A percentile compares a stretch with the other conserved stretches of the same genome.
These are phyloP conservation scores for Argyrosomus regius DNA, from an alignment of 2,797 vertebrate genomes.

Conservation along the genomic window DNA sequence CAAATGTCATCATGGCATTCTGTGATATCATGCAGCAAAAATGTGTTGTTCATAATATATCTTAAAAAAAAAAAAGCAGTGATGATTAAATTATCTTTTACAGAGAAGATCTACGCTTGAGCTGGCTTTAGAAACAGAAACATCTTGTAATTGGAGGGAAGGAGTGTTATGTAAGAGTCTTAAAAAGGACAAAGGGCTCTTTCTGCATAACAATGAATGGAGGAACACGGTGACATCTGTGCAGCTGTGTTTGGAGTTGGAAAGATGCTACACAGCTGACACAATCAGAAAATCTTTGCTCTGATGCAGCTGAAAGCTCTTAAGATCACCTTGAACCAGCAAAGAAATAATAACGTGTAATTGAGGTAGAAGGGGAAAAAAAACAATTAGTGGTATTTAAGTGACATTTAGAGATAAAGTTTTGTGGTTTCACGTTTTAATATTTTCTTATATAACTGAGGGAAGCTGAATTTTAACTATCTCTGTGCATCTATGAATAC, in stretches of 20 bases:
- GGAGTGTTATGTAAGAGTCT: constrained; percentile 60
- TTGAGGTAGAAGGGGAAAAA: background rate
- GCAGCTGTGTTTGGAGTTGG: constrained; percentile 36
- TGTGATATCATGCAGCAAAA: constrained; percentile 62
- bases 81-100: constrained; percentile 1
- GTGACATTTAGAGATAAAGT: background rate
- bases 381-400: background rate
- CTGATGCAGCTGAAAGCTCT: constrained; percentile 3
- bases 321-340: background rate
- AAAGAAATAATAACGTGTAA: background rate
- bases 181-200: constrained; percentile 63
- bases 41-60: background rate
- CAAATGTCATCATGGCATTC: constrained; percentile 99
- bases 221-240: constrained; percentile 56
- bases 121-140: constrained; percentile 25
- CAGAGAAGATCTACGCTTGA: constrained; percentile 29
- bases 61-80: background rate
- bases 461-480: background rate
- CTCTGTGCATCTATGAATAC: background rate
- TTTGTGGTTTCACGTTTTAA: constrained; percentile 4
- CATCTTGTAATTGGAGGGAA: constrained; percentile 31
- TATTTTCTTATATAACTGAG: background rate
- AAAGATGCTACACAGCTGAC: constrained; percentile 1
- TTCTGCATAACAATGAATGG: constrained; percentile 60
- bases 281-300: constrained; percentile 2